A percentile compares a stretch with the other conserved stretches of the same genome.
These are phyloP conservation scores for Lutjanus campechanus DNA, from an alignment of 2,797 vertebrate species.

Conservation along the genomic window DNA sequence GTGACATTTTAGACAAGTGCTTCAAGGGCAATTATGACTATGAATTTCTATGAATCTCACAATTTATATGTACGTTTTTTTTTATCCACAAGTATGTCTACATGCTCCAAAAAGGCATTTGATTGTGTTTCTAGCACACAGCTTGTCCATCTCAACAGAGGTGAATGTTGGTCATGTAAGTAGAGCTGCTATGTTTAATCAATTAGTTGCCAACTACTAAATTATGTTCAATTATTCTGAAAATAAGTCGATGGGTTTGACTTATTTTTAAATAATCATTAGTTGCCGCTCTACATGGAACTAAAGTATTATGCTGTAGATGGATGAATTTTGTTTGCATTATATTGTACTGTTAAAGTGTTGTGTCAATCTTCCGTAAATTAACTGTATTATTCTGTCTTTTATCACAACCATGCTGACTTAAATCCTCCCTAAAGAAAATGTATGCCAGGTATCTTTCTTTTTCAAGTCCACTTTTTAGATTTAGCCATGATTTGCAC, in stretches of 20 bases:
- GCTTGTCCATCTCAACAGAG: not conserved
- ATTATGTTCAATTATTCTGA: too few relatives aligned
- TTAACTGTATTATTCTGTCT: not conserved
- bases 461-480: slow-evolving; percentile 23
- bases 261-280: too few relatives aligned
- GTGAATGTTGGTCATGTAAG: not conserved
- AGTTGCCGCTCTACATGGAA: not conserved
- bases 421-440: not conserved
- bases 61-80: slow-evolving; percentile 10
- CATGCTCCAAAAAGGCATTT: not conserved
- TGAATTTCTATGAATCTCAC: not conserved
- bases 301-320: not conserved
- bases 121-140: not conserved
- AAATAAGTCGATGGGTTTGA: too few relatives aligned
- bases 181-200: not conserved
- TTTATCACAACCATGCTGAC: not conserved
- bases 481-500: slow-evolving; percentile 52
- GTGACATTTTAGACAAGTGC: slow-evolving; percentile 25
- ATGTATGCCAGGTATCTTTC: slow-evolving; percentile 23
- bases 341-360: not conserved
- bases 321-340: not conserved
- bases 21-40: slow-evolving; percentile 1
- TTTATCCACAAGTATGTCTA: too few relatives aligned
- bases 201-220: too few relatives aligned
- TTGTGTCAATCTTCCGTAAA: not conserved